These are phyloP conservation scores for Protomyctophum bolini DNA, from an alignment of 2,113 vertebrate genomes.

Conservation along the genomic window DNA sequence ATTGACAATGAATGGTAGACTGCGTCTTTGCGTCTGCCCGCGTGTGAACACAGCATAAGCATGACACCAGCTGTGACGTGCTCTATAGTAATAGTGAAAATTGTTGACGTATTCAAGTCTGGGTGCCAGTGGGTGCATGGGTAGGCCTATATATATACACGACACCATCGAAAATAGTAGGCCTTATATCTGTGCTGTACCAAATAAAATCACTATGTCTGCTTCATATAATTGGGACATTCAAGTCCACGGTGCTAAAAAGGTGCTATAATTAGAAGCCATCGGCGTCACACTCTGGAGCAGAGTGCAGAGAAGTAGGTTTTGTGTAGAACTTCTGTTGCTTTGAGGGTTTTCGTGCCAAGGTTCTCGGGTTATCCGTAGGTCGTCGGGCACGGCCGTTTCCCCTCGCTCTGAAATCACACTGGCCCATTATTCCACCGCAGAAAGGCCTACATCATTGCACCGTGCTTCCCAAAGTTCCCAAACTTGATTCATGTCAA, in stretches of 20 bases:
- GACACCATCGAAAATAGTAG: not conserved
- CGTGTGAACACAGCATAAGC: too few species aligned
- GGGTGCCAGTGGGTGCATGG: too few species aligned
- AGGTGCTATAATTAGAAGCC: slow-evolving; percentile 81
- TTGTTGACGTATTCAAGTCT: too few species aligned
- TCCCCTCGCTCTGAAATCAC: slow-evolving; percentile 62
- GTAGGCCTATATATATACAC: not conserved
- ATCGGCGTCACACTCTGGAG: slow-evolving; percentile 35
- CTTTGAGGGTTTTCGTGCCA: slow-evolving; percentile 73
- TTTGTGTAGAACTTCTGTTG: slow-evolving; percentile 73
- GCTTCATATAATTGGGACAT: slow-evolving; percentile 65
- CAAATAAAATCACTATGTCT: slow-evolving; percentile 43
- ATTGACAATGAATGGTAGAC: too few species aligned
- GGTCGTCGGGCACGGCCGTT: slow-evolving; percentile 66
- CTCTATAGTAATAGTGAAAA: too few species aligned
- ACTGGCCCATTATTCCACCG: slow-evolving; percentile 66
- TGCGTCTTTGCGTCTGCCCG: too few species aligned
- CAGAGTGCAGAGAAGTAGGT: slow-evolving; percentile 70
- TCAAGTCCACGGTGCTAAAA: slow-evolving; percentile 66
- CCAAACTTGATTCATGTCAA: not conserved
- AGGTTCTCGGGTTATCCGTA: slow-evolving; percentile 78
- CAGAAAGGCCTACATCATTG: too few species aligned
- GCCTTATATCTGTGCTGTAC: not conserved
- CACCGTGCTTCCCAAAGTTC: slow-evolving; percentile 14
- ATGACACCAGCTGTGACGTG: too few species aligned